Evolutionary conservation across 2,888 invertebrate species (phyloP).

Genomic region (Molanna angustata): DNA sequence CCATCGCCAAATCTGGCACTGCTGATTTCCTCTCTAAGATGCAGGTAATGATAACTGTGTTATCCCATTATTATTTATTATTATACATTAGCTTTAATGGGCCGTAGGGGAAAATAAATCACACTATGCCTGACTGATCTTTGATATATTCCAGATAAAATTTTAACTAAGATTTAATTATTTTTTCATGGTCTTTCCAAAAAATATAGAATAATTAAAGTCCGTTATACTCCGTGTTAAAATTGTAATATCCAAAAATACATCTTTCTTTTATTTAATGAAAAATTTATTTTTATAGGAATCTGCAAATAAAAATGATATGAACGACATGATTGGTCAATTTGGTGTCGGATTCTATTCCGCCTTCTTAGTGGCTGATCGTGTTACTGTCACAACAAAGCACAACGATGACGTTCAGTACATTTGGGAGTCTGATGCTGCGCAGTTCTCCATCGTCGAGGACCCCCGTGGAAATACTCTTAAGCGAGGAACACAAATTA

Average conservation of each 20-base stretch:
- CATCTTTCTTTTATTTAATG: too few relatives aligned
- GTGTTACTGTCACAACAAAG: conserved; percentile 93
- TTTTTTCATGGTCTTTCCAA: too few relatives aligned
- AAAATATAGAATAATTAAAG: too few relatives aligned
- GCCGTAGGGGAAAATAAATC: too few relatives aligned
- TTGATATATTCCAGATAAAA: too few relatives aligned
- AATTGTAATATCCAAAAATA: too few relatives aligned
- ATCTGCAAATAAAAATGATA: conserved; percentile 49
- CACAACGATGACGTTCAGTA: conserved; percentile 92
- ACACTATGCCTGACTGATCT: too few relatives aligned
- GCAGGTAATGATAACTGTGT: conserved; percentile 67
- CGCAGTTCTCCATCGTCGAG: conserved; percentile 81
- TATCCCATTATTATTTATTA: too few relatives aligned
- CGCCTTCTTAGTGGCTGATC: conserved; percentile 94
- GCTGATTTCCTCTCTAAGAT: conserved; percentile 93
- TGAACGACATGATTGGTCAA: conserved; percentile 98
- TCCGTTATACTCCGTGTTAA: too few relatives aligned
- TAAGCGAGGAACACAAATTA: conserved; percentile 84
- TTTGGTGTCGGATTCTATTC: conserved; percentile 99
- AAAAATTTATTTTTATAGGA: conserved; percentile 15
- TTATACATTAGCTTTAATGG: too few relatives aligned
- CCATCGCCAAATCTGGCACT: conserved; percentile 97
- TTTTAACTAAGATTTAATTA: too few relatives aligned
- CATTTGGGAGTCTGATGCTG: conserved; percentile 98
- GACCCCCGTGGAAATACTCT: conserved; percentile 94